Conservation (phyloP, 2,888 invertebrate genomes). For the Onthophagus sagittarius region DNA sequence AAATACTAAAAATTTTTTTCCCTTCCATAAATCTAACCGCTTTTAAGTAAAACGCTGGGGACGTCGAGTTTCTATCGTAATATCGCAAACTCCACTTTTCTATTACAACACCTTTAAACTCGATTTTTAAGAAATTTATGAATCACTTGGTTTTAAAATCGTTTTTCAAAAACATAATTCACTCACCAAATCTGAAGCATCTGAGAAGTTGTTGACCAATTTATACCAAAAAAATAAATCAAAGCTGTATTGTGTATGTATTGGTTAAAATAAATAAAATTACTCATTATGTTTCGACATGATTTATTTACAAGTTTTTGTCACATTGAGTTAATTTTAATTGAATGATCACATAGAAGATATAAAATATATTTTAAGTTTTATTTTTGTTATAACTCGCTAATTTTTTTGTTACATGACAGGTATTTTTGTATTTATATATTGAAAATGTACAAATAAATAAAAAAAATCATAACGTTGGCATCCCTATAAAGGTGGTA, state of each 20-base stretch:
- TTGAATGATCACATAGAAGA: slow-evolving; percentile 9
- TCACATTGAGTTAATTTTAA: neutral
- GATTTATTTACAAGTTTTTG: slow-evolving; percentile 12
- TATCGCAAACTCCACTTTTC: no score
- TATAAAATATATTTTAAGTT: slow-evolving; percentile 4
- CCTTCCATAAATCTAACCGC: no score
- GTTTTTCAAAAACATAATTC: no score
- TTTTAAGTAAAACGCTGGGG: no score
- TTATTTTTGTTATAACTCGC: neutral
- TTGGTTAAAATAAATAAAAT: no score
- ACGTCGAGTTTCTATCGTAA: no score
- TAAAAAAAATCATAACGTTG: neutral
- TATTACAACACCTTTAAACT: neutral
- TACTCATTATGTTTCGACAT: slow-evolving; percentile 1
- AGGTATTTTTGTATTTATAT: neutral
- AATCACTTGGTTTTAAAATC: slow-evolving; percentile 42
- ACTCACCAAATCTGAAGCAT: no score
- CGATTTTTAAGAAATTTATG: neutral
- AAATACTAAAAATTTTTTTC: no score
- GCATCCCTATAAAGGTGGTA: slow-evolving; percentile 2
- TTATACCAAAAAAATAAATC: no score
- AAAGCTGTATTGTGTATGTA: no score
- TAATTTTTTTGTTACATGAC: neutral
- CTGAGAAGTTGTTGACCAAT: no score
- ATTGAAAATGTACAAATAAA: slow-evolving; percentile 12